Percentiles rank a stretch among this genome's conserved stretches.
Evolutionary conservation across 2,888 invertebrate species (phyloP).

Genomic region (Podotricha telesiphe): DNA sequence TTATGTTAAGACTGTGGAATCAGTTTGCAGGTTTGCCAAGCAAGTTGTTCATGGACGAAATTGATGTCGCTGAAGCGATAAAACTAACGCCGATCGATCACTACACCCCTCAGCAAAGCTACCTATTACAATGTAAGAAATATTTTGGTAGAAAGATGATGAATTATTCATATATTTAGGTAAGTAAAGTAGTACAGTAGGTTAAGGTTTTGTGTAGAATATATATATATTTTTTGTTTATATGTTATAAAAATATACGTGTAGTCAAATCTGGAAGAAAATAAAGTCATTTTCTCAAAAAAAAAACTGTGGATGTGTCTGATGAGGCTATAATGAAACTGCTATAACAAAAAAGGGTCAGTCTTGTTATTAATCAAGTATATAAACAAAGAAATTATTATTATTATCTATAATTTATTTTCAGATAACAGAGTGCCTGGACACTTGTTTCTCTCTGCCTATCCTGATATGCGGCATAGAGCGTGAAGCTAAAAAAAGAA

Average conservation of each 20-base stretch:
- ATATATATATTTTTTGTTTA: neutral
- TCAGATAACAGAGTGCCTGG: no score
- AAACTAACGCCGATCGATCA: constrained; percentile 37
- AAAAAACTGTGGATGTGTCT: no score
- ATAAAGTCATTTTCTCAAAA: no score
- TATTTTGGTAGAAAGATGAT: constrained; percentile 14
- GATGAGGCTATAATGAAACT: no score
- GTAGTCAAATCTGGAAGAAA: no score
- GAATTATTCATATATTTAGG: constrained; percentile 9
- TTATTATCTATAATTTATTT: no score
- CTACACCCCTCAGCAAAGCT: neutral
- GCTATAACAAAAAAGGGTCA: no score
- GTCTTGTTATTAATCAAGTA: no score
- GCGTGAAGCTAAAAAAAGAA: no score
- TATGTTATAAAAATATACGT: neutral
- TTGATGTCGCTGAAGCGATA: constrained; percentile 56
- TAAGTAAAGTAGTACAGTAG: neutral
- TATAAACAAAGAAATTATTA: no score
- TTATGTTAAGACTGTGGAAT: neutral
- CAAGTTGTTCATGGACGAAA: constrained; percentile 59
- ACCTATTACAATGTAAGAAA: constrained; percentile 3
- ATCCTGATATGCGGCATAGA: no score
- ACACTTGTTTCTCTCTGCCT: no score
- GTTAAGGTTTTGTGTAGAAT: neutral
- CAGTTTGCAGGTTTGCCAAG: constrained; percentile 51